Evolutionary conservation across 2,113 vertebrate species (phyloP), one percentile per base, ranked within the genome.

Genomic region (Carlito syrichta): DNA sequence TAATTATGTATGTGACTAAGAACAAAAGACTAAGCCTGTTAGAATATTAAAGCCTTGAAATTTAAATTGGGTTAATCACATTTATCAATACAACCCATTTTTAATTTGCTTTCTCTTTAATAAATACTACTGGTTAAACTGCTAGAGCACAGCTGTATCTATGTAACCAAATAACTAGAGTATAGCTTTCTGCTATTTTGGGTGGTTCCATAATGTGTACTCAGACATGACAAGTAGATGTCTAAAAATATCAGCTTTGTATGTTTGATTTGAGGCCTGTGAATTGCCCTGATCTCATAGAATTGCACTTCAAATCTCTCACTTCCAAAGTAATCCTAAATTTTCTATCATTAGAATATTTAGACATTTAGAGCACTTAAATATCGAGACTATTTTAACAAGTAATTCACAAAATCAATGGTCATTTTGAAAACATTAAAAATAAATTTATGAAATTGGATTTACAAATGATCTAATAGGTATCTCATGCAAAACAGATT

Each of bases 41-140:
- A 95, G 95, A 96, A 94, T 95, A 94, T 79, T 87, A 93, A 89
- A 69, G 78, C 60, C 40, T 96, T 94, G 89, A 95, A 94, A 96
- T 95, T 95, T 95, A 94, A 97, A 94, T 96, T 95, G 89, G 45
- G 38, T 93, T 96, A 95, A 97, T 98, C 79, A 93, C 78, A 94
- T 97, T 82, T 94, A 96, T 97, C 96, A 96, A 84, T 93, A 74
- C 82, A 96, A 93, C 89, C 83, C 82, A 78, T 85, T 95, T 97
- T 96, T 91, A 94, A 97, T 97, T 96, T 89, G 54, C 78, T 96
- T 94, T 96, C 73, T 94, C 40, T 92, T 86, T 92, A 87, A 92
- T 96, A 95, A 91, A 93, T 76, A 71, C 14, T 87, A 50, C 25
- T 43, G 69, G 63, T 74, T 91, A 93, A 58, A 62, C 63, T 88